phyloP scores from a whole-genome alignment of 2,888 invertebrate species.

The Xestia c-nigrum region DNA sequence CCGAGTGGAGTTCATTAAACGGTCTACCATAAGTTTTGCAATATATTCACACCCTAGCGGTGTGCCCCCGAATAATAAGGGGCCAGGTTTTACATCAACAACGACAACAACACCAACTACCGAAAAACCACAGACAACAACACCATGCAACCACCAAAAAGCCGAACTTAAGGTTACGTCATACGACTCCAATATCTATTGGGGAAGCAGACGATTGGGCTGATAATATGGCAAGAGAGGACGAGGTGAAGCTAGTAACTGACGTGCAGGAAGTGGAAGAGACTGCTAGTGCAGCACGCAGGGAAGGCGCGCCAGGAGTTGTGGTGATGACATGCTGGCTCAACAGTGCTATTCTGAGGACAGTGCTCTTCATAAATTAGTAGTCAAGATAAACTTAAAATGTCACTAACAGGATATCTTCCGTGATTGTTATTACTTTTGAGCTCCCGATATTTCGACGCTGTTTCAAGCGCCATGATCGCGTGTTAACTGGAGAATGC shows the following conservation, averaged over 20 bases:
- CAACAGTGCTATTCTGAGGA: background rate
- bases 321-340: background rate
- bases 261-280: background rate
- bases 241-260: background rate
- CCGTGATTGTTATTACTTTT: no score
- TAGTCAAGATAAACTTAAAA: background rate
- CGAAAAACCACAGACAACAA: background rate
- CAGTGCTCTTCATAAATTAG: background rate
- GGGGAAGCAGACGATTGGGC: background rate
- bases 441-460: no score
- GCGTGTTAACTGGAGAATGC: no score
- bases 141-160: background rate
- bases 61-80: background rate
- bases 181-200: no score
- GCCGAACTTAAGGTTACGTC: background rate
- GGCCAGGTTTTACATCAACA: background rate
- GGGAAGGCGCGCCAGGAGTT: background rate
- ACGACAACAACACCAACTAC: background rate
- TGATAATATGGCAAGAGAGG: background rate
- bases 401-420: no score
- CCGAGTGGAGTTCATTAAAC: background rate
- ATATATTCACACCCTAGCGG: background rate
- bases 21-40: background rate
- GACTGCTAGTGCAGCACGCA: background rate
- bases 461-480: no score